Percentiles rank a stretch among this genome's conserved stretches.
phyloP scores from a whole-genome alignment of 2,888 invertebrate species.

The Mythimna vitellina region DNA sequence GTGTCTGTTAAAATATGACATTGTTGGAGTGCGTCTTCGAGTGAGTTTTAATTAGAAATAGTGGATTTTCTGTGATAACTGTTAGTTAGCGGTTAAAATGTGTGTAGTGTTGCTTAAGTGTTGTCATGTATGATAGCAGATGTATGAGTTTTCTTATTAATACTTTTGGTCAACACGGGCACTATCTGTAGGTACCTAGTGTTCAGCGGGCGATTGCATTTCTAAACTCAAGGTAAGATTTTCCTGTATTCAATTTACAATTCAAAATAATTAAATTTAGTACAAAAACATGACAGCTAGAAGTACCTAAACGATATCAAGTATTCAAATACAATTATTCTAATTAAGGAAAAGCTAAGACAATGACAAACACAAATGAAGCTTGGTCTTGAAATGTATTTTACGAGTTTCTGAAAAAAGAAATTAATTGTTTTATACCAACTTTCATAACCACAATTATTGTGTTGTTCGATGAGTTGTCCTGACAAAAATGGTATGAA shows the following conservation, averaged over 20 bases:
- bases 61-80: conserved; percentile 26
- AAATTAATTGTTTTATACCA: not conserved
- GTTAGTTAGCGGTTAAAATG: conserved; percentile 46
- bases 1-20: not conserved
- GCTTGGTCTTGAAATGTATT: not conserved
- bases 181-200: not conserved
- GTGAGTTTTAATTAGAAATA: not conserved
- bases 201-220: not conserved
- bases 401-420: not conserved
- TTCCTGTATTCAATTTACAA: not conserved
- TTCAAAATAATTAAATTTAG: not conserved
- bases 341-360: not conserved
- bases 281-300: not conserved
- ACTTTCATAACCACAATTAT: conserved; percentile 25
- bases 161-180: conserved; percentile 9
- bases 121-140: conserved; percentile 37
- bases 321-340: not conserved
- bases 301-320: not conserved
- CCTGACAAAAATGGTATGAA: conserved; percentile 15
- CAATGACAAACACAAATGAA: not conserved
- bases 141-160: conserved; percentile 30
- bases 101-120: conserved; percentile 54
- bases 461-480: conserved; percentile 18
- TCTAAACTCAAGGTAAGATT: not conserved
- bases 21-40: not conserved